Evolutionary conservation across 2,113 vertebrate species (phyloP).

Genomic region (Gallinago undulata): DNA sequence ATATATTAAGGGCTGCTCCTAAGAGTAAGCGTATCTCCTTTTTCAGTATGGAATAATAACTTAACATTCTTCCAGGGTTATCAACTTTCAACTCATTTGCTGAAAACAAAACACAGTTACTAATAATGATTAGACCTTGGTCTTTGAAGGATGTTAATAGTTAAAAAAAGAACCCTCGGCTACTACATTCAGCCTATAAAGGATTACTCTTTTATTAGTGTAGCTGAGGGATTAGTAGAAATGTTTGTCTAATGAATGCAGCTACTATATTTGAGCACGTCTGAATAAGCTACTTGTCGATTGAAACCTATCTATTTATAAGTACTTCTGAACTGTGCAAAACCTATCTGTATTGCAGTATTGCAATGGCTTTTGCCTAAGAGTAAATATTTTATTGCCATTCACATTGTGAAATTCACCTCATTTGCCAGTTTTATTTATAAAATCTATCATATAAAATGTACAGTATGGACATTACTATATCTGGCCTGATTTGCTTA

Average conservation of each 20-base stretch:
- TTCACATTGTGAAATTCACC: not conserved
- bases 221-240: conserved; percentile 68
- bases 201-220: conserved; percentile 70
- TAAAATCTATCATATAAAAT: not conserved
- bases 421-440: conserved; percentile 15
- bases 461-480: not conserved
- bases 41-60: not conserved
- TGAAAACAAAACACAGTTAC: conserved; percentile 24
- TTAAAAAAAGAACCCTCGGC: conserved; percentile 53
- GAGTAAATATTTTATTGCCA: conserved; percentile 20
- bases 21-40: not conserved
- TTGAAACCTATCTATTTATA: conserved; percentile 74
- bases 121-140: conserved; percentile 19
- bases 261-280: conserved; percentile 73
- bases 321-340: conserved; percentile 44
- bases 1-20: not conserved
- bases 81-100: conserved; percentile 8
- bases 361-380: not conserved
- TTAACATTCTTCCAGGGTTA: not conserved
- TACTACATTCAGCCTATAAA: conserved; percentile 27
- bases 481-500: not conserved
- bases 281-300: conserved; percentile 70
- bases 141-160: conserved; percentile 27
- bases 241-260: conserved; percentile 75
- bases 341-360: not conserved